Base-by-base conservation (phyloP, 2,113 vertebrate species). In the Columbina picui region DNA sequence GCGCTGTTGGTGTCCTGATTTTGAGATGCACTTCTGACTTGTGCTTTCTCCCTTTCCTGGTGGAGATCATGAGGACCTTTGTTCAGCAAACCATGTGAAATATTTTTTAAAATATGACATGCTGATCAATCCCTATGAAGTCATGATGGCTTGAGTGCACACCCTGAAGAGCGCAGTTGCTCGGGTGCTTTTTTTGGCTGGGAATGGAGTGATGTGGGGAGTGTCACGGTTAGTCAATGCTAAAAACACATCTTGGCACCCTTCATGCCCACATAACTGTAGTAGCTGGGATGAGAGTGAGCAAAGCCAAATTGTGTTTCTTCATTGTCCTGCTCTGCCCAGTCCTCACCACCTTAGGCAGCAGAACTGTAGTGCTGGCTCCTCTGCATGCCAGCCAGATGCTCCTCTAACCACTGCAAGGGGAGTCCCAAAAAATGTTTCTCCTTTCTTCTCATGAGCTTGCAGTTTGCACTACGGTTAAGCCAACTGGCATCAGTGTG, bases 181-280 rank as follows among this genome's bases (percentile, higher is more conserved):
- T 68, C 64, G 8, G 45, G 36, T 64, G 50, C 32, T 78, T 71
- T 82, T 82, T 26, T 45, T 74, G 36, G 15, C 30, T 69, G 22
- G 39, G n/a, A 60, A 52, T 11, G 30, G 27, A 41, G 30, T 18
- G n/a, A 39, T 41, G 21, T 34, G 43, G 22, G 16, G n/a, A 74
- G 19, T 52, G 49, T 85, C 61, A 43, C 1, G 2, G 25, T 14
- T 56, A 56, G 22, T 45, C 22, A 57, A 19, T 52, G 17, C 60
- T 57, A 83, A 47, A 68, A 86, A 67, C 47, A 34, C 57, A 63
- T 55, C 55, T 55, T 59, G 8, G 63, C 41, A 84, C 15, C 45
- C 67, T 69, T 43, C 70, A 36, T 0, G 3, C 14, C 57, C 67
- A 53, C 2, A 0, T 6, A 73, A 30, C 52, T 17, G 1, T 26